These are phyloP conservation scores for Saccostrea echinata DNA, from an alignment of 1,140 invertebrate species.

Conservation along the genomic window DNA sequence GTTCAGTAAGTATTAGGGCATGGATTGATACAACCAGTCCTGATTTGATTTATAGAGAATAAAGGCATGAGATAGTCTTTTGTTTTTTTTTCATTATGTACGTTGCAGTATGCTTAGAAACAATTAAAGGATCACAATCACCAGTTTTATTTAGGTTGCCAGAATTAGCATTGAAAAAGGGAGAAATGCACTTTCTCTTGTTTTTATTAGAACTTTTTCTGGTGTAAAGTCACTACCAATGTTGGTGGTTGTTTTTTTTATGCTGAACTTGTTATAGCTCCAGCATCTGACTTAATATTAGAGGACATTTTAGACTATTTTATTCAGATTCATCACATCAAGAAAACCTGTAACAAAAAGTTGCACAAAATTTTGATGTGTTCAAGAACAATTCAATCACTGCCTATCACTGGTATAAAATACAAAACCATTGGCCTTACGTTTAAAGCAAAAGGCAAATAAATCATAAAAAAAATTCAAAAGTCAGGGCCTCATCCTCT, in stretches of 20 bases:
- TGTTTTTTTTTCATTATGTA: slow-evolving; percentile 10
- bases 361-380: no score
- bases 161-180: not conserved
- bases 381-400: no score
- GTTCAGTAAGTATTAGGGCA: slow-evolving; percentile 41
- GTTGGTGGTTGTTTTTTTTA: not conserved
- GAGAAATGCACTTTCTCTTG: not conserved
- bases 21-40: slow-evolving; percentile 21
- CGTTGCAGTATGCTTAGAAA: slow-evolving; percentile 13
- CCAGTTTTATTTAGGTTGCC: not conserved
- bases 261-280: not conserved
- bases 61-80: slow-evolving; percentile 34
- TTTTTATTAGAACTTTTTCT: slow-evolving; percentile 8
- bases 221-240: not conserved
- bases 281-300: no score
- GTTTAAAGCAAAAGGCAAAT: no score
- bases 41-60: slow-evolving; percentile 22
- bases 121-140: not conserved
- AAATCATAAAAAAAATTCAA: not conserved
- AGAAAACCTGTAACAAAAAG: not conserved
- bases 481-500: not conserved
- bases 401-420: no score
- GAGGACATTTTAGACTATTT: not conserved
- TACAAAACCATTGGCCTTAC: no score
- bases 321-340: not conserved